These are phyloP conservation scores for Nesogale talazaci DNA, from an alignment of 2,113 vertebrate genomes.

Conservation along the genomic window DNA sequence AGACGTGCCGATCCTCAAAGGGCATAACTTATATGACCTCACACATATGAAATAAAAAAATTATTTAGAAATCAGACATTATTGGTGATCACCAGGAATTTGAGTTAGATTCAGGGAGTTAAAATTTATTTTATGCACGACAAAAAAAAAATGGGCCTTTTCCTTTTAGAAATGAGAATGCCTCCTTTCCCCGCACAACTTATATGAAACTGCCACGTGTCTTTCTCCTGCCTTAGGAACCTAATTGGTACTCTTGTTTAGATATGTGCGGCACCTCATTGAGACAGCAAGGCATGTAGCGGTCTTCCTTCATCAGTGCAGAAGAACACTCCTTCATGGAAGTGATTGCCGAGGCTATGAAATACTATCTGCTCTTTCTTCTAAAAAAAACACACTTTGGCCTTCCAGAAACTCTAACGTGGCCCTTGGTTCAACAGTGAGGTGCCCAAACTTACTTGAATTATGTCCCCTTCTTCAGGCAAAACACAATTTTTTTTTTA, in stretches of 20 bases:
- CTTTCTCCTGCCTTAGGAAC: not conserved
- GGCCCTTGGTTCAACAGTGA: not conserved
- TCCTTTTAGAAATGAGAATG: not conserved
- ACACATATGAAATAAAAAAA: not conserved
- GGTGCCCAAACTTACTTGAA: no score
- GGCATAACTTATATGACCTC: not conserved
- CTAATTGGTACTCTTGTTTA: no score
- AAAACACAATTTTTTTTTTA: no score
- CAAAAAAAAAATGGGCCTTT: not conserved
- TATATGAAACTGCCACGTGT: not conserved
- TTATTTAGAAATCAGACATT: not conserved
- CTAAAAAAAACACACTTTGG: not conserved
- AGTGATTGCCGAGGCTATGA: not conserved
- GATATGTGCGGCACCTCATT: not conserved
- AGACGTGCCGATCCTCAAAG: not conserved
- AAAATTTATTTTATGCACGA: constrained; percentile 17
- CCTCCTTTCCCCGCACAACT: not conserved
- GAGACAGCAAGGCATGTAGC: not conserved
- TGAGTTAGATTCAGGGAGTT: not conserved
- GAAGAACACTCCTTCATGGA: constrained; percentile 15
- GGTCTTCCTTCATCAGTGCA: not conserved
- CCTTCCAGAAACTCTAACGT: not conserved
- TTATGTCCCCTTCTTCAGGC: no score
- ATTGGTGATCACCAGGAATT: not conserved
- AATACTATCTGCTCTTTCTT: not conserved